Evolutionary conservation across 2,797 vertebrate species (phyloP).

Genomic region (Pangasius macronema): DNA sequence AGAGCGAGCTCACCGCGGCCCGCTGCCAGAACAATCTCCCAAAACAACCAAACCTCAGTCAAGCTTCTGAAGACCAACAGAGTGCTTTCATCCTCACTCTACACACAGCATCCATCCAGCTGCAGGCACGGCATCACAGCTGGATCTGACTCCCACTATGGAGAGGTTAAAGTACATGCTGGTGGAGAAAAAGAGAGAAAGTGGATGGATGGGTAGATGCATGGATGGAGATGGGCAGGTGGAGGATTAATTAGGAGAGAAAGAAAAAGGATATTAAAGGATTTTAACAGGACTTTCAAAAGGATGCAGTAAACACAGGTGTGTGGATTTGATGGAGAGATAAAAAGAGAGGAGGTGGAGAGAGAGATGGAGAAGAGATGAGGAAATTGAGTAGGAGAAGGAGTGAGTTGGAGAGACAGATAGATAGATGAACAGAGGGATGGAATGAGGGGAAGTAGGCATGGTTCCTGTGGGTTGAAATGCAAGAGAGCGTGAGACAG

Average conservation of each 20-base stretch:
- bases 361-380: background rate
- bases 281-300: background rate
- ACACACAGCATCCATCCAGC: background rate
- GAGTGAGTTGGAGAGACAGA: background rate
- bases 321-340: background rate
- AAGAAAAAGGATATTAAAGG: no score
- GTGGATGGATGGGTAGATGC: background rate
- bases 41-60: conserved; percentile 3
- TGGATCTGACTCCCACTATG: background rate
- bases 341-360: background rate
- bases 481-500: background rate
- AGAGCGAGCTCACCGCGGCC: background rate
- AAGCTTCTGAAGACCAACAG: conserved; percentile 8
- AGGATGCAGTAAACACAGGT: background rate
- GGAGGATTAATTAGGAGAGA: background rate
- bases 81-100: background rate
- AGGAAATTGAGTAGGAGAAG: background rate
- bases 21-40: background rate
- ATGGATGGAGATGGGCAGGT: background rate
- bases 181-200: background rate
- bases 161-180: background rate
- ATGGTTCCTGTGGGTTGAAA: background rate
- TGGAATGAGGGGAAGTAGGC: no score
- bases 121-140: background rate
- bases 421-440: background rate